Evolutionary conservation across 2,888 invertebrate species (phyloP).

Genomic region (Andricus quercusramuli): DNA sequence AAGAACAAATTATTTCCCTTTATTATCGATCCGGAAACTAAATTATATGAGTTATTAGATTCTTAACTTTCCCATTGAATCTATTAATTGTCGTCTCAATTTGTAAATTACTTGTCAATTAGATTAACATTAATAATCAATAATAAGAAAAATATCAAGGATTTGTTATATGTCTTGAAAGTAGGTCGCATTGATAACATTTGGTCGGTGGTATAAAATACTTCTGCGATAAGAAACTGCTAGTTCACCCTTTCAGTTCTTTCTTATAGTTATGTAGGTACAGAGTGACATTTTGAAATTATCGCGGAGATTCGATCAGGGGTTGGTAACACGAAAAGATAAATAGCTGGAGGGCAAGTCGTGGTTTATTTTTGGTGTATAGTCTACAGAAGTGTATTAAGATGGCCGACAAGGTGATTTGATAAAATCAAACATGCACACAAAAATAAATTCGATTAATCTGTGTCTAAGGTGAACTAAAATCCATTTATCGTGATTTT

Average conservation of each 20-base stretch:
- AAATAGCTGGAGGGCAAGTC: not conserved
- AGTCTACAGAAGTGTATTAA: not conserved
- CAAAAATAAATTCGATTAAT: not conserved
- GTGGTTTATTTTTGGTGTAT: not conserved
- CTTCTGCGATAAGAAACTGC: conserved; percentile 1
- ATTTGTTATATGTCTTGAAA: not conserved
- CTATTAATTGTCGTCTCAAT: too few relatives aligned
- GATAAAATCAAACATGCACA: conserved; percentile 13
- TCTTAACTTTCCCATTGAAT: too few relatives aligned
- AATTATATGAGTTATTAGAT: too few relatives aligned
- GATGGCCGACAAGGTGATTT: not conserved
- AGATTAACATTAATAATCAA: too few relatives aligned
- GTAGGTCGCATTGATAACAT: not conserved
- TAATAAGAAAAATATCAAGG: too few relatives aligned
- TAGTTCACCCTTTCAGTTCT: not conserved
- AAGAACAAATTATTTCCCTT: not conserved
- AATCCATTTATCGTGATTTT: not conserved
- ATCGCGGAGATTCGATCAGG: conserved; percentile 9
- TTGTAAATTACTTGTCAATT: too few relatives aligned
- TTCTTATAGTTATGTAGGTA: conserved; percentile 1
- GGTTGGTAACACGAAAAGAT: conserved; percentile 5
- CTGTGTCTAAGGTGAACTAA: not conserved
- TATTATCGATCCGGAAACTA: too few relatives aligned
- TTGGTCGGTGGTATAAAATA: not conserved
- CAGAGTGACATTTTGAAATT: conserved; percentile 11